Evolutionary conservation across 2,797 vertebrate species (phyloP).

Genomic region (Tinamus major): DNA sequence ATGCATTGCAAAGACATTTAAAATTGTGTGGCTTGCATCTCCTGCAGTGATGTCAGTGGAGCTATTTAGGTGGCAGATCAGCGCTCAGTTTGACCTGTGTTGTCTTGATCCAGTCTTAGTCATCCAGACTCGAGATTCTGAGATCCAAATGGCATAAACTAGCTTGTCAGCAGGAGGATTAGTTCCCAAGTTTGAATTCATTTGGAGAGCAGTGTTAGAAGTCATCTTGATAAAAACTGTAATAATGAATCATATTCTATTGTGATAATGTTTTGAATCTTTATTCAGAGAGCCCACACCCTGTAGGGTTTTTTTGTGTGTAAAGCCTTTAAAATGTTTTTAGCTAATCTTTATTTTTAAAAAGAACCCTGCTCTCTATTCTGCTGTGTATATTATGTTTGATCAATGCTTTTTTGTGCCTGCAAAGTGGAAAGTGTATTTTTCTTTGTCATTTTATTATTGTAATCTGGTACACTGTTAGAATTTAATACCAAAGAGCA

Average conservation of each 20-base stretch:
- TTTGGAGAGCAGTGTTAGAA: constrained; percentile 7
- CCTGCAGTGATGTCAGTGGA: neutral
- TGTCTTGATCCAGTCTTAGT: neutral
- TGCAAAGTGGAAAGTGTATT: constrained; percentile 43
- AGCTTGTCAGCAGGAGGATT: constrained; percentile 8
- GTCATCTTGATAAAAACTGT: constrained; percentile 47
- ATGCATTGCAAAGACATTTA: neutral
- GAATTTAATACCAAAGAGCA: constrained; percentile 39
- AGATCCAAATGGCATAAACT: neutral
- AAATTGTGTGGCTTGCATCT: neutral
- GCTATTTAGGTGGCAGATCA: neutral
- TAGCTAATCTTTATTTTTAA: constrained; percentile 56
- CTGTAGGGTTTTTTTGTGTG: constrained; percentile 30
- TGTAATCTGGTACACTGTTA: constrained; percentile 37
- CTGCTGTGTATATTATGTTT: constrained; percentile 38
- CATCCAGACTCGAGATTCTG: neutral
- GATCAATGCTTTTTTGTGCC: constrained; percentile 56
- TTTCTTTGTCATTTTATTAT: constrained; percentile 67
- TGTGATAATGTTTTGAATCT: constrained; percentile 42
- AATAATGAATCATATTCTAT: constrained; percentile 52
- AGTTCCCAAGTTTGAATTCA: constrained; percentile 34
- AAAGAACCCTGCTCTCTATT: constrained; percentile 25
- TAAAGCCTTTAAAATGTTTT: constrained; percentile 64
- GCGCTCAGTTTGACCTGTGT: neutral
- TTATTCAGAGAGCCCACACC: constrained; percentile 30